Base-by-base conservation (phyloP, 2,113 vertebrate genomes). In the Bostrychus sinensis region DNA sequence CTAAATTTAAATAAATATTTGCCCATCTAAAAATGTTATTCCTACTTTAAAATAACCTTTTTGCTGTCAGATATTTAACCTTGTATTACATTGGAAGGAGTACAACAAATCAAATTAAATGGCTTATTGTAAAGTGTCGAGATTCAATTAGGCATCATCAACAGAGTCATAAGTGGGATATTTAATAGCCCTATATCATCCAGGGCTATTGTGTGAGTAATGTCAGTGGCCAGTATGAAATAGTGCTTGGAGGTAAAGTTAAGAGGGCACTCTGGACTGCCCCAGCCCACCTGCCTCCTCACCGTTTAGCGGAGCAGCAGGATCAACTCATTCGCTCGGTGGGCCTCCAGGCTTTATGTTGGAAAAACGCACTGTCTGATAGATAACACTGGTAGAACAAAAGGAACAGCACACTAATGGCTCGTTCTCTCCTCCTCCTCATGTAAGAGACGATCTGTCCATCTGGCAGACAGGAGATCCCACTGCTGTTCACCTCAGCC, bases 351-450 rank as follows among this genome's bases (percentile, higher is more conserved):
- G 66, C 66, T 23, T 22, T 2, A n/a, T n/a, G 46, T 65, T 71
- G 59, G 79, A 60, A 82, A 85, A 78, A 64, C 83, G 62, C 81
- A 81, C 59, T 62, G 55, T 70, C 75, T 69, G 79, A 85, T 72
- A 53, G 82, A 84, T 77, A 79, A 67, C 56, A 58, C 23, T 1
- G 46, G 1, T 25, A 69, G 57, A 81, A 86, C 84, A 88, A 88
- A 88, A 81, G 81, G 65, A 77, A 70, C 25, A 0, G 13, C 22
- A 4, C 46, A 13, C 66, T 86, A 87, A 86, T 72, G 77, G 56
- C 59, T 67, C 1, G 55, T 82, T 81, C 26, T 76, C 68, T 48
- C 82, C 82, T 75, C 86, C 85, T 77, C 55, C 56, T 80, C 58
- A 4, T 66, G 67, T 62, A 72, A 63, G 54, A 62, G 28, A 77